These are phyloP conservation scores for Halictus rubicundus DNA, from an alignment of 1,140 invertebrate species.

Conservation along the genomic window DNA sequence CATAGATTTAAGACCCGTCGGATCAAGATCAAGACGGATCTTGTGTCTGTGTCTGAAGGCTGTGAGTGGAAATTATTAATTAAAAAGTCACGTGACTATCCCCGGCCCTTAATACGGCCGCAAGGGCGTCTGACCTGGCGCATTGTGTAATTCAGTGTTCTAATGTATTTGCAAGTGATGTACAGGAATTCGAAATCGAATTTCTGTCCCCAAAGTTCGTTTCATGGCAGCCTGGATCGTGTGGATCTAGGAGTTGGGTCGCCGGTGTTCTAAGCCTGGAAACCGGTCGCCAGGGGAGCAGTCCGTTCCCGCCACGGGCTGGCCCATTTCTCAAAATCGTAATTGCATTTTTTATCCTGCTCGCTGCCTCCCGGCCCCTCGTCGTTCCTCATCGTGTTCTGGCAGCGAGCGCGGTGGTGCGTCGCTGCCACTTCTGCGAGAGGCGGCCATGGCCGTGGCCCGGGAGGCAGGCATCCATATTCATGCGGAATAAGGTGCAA, in stretches of 20 bases:
- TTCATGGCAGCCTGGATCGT: not conserved
- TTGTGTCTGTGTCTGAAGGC: too few species aligned
- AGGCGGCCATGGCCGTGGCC: constrained; percentile 48
- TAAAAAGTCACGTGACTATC: too few species aligned
- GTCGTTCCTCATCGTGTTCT: constrained; percentile 32
- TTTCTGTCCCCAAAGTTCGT: too few species aligned
- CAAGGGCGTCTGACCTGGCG: too few species aligned
- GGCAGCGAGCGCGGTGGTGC: not conserved
- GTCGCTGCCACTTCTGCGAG: constrained; percentile 39
- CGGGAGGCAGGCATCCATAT: constrained; percentile 79
- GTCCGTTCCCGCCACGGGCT: constrained; percentile 51
- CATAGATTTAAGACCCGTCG: too few species aligned
- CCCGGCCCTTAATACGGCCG: too few species aligned
- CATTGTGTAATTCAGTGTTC: too few species aligned
- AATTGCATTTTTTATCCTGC: constrained; percentile 78
- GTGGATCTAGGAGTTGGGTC: constrained; percentile 37
- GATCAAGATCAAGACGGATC: too few species aligned
- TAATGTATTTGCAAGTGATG: too few species aligned
- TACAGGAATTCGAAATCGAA: too few species aligned
- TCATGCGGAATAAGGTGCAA: constrained; percentile 80
- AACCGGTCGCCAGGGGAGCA: constrained; percentile 47
- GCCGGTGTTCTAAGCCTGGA: constrained; percentile 44
- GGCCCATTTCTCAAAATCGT: constrained; percentile 79
- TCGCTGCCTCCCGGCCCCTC: constrained; percentile 50
- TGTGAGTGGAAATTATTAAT: too few species aligned